phyloP scores from a whole-genome alignment of 1,140 invertebrate genomes.

The Lucilia cuprina region DNA sequence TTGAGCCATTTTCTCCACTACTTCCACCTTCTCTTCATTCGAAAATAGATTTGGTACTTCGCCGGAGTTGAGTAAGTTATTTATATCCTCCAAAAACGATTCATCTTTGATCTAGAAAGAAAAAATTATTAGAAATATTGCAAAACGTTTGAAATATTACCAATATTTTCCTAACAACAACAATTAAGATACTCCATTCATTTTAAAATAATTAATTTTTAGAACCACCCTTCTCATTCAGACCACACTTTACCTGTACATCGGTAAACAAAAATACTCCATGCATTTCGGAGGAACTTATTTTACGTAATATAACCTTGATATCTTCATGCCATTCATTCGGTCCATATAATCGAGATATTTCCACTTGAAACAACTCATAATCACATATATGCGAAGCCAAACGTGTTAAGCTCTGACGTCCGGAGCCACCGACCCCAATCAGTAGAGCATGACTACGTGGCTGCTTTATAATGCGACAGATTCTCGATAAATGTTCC shows the following conservation, averaged over 20 bases:
- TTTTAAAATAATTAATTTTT: no score
- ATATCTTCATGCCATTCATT: constrained; percentile 92
- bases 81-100: constrained; percentile 92
- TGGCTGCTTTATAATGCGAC: constrained; percentile 90
- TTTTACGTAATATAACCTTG: constrained; percentile 80
- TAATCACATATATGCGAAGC: constrained; percentile 94
- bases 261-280: constrained; percentile 92
- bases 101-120: constrained; percentile 85
- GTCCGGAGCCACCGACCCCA: constrained; percentile 90
- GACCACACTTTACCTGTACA: constrained; percentile 71
- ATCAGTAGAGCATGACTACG: constrained; percentile 84
- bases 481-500: constrained; percentile 91
- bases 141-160: background rate
- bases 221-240: no score
- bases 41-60: constrained; percentile 93
- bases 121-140: background rate
- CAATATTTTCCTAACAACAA: background rate
- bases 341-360: constrained; percentile 83
- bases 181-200: background rate
- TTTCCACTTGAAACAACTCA: constrained; percentile 91
- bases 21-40: constrained; percentile 88
- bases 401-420: constrained; percentile 87
- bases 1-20: constrained; percentile 92
- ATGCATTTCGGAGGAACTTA: constrained; percentile 83
- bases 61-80: constrained; percentile 91